Base-by-base conservation (phyloP, 2,797 vertebrate genomes). In the Manis crassicaudata region DNA sequence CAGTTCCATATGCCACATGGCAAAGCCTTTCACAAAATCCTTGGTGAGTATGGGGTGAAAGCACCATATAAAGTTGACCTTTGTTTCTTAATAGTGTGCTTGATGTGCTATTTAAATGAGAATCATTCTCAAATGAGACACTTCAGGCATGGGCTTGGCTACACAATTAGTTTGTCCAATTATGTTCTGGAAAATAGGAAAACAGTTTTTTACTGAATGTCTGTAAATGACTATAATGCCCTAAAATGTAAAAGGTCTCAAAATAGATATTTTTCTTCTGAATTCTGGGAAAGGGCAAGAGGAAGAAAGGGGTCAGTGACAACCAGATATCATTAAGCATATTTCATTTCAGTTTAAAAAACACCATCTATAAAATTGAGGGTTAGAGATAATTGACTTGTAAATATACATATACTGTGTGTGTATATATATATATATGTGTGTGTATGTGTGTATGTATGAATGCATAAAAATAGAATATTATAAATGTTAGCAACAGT, bases 271-370 rank as follows among this genome's bases (percentile, higher is more conserved):
- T 56, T 81, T 6, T 60, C 75, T 84, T 77, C 84, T 68, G 37
- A 94, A 91, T 91, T 95, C 2, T 50, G 1, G 2, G 23, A 67
- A 54, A 88, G 13, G 4, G 0, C 21, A 82, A 80, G 54, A 76
- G 56, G 32, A 72, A 11, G 14, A 65, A 88, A 17, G 12, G 6
- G 5, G 2, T 80, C 14, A 65, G 16, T 35, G 65, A 77, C 21
- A 91, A 83, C 16, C 20, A 94, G 40, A 82, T 50, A 40, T 17
- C 20, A 92, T 52, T 79, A 73, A 86, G 88, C 58, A 43, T 65
- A 7, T 37, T 94, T 80, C 25, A 58, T 83, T 92, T 95, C 43
- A 46, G 14, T 76, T 96, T 62, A 40, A 40, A 85, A 94, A 70
- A 23, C 1, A 16, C n/a, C 86, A n/a, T 65, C 7, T 82, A 63